These are phyloP conservation scores for Pedetes capensis DNA, from an alignment of 2,113 vertebrate species.

Conservation along the genomic window DNA sequence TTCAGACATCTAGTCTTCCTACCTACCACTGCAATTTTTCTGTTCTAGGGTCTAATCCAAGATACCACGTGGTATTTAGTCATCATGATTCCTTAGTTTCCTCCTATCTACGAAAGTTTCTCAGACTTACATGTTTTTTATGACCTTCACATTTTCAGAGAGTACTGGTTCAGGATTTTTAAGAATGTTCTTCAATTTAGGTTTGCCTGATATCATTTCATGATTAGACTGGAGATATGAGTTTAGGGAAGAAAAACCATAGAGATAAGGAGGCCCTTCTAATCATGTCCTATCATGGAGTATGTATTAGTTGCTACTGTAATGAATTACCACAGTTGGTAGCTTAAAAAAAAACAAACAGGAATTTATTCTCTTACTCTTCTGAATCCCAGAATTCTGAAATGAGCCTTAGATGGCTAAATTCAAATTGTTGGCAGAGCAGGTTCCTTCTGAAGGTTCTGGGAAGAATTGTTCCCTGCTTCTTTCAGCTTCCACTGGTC, in stretches of 20 bases:
- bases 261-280: background rate
- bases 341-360: constrained; percentile 5
- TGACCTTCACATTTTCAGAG: background rate
- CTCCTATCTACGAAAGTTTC: background rate
- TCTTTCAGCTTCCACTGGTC: background rate
- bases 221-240: background rate
- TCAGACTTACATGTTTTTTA: background rate
- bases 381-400: background rate
- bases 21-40: background rate
- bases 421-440: background rate
- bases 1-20: background rate
- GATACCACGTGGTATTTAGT: background rate
- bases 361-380: constrained; percentile 3
- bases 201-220: background rate
- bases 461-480: background rate
- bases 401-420: background rate
- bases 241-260: background rate
- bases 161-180: background rate
- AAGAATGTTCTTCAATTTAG: background rate
- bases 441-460: background rate
- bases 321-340: background rate
- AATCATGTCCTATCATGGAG: background rate
- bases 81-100: background rate
- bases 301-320: background rate
- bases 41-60: background rate